These are phyloP conservation scores for Panurus biarmicus DNA, from an alignment of 2,113 vertebrate genomes.

Conservation along the genomic window DNA sequence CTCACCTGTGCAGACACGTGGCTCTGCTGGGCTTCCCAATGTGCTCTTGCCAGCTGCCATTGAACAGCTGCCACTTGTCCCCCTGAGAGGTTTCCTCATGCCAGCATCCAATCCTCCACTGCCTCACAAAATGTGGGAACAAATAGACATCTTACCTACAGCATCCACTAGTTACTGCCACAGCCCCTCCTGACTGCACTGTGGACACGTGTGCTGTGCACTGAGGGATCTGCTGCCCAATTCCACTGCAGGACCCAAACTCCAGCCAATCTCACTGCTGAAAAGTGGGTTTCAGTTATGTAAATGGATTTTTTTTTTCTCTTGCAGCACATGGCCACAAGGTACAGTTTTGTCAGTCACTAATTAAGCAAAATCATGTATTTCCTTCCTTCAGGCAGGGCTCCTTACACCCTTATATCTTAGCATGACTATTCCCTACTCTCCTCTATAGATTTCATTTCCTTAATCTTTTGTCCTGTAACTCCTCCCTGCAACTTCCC, in stretches of 20 bases:
- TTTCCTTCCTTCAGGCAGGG: background rate
- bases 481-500: background rate
- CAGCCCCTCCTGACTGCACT: background rate
- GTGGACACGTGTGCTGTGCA: background rate
- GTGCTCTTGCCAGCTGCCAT: background rate
- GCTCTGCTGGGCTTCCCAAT: background rate
- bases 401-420: background rate
- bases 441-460: background rate
- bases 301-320: background rate
- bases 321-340: background rate
- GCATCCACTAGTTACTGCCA: background rate
- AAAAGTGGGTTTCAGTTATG: background rate
- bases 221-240: background rate
- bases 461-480: background rate
- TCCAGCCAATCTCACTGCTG: background rate
- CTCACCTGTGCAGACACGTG: background rate
- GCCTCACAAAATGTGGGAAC: background rate
- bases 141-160: background rate
- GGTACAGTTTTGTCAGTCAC: background rate
- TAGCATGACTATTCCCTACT: background rate
- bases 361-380: constrained; percentile 18
- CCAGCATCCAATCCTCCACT: background rate
- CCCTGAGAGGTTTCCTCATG: background rate
- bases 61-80: background rate
- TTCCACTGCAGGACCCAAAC: background rate